Base-by-base conservation (phyloP, 2,797 vertebrate genomes). In the Mallotus villosus region DNA sequence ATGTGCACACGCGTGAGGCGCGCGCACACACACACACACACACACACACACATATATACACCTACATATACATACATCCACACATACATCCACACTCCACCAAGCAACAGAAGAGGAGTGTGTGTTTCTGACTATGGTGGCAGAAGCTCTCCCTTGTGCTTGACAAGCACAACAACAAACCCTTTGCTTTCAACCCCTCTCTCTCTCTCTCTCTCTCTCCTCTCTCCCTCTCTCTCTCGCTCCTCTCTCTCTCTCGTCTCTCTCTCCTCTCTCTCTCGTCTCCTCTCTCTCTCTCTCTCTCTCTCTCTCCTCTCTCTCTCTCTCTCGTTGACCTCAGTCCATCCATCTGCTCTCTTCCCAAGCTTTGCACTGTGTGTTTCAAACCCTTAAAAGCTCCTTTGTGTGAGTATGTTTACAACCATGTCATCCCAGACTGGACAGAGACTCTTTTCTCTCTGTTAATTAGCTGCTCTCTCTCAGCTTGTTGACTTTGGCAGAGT, bases 401-500 rank as follows among this genome's bases (percentile, higher is more conserved):
- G 81, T 87, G 67, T 27, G 21, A 24, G 72, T 80, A 78, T 22
- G 70, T 75, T 85, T 62, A 75, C 71, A 85, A 72, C 80, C 65
- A 81, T 78, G 69, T 29, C 55, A 53, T 78, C 74, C 69, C 67
- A 37, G 67, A 68, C 88, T 55, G 78, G 72, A 87, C 84, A 90
- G 82, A 74, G 81, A 63, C 59, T 34, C 78, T 71, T 83, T 90
- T 91, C 88, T 89, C 67, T 71, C 75, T 74, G 32, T 79, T 77
- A 87, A 89, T 91, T 88, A 85, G 78, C 70, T 70, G 79, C 72
- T 84, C 83, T 82, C 73, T 89, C 81, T 82, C 46, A 25, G 68
- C 82, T 83, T 91, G 89, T 91, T 92, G 86, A 86, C 87, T 86
- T 92, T 92, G 89, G 89, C 84, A 84, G 79, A 73, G 76, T 8